A percentile compares a stretch with the other conserved stretches of the same genome.
Evolutionary conservation across 2,888 invertebrate genomes (phyloP).

Genomic region (Limenitis camilla): DNA sequence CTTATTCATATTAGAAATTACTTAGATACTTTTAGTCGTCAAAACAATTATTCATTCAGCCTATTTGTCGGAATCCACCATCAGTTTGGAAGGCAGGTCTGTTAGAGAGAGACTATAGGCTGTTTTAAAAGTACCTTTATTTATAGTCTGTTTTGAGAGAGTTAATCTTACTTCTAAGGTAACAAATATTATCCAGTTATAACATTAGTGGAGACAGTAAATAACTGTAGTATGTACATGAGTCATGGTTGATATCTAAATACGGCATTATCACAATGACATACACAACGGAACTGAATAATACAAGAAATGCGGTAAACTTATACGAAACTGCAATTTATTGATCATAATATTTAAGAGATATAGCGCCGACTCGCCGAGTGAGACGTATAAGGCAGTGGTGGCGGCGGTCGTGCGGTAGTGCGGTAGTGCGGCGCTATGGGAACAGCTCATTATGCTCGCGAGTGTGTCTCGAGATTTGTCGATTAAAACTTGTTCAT

Average conservation of each 20-base stretch:
- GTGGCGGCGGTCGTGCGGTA: slow-evolving; percentile 17
- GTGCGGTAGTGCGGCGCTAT: slow-evolving; percentile 3
- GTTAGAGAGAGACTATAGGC: too few relatives aligned
- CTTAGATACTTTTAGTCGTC: too few relatives aligned
- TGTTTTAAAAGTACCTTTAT: too few relatives aligned
- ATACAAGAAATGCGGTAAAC: slow-evolving; percentile 2
- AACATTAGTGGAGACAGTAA: too few relatives aligned
- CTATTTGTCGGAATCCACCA: too few relatives aligned
- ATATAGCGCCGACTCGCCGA: neutral
- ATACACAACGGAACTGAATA: neutral
- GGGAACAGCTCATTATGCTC: slow-evolving; percentile 9
- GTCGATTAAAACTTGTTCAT: slow-evolving; percentile 9
- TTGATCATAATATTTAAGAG: neutral
- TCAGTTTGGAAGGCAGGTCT: too few relatives aligned
- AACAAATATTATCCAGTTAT: too few relatives aligned
- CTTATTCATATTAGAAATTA: too few relatives aligned
- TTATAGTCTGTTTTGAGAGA: too few relatives aligned
- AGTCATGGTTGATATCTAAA: neutral
- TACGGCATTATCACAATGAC: neutral
- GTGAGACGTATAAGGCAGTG: slow-evolving; percentile 10
- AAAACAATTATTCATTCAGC: too few relatives aligned
- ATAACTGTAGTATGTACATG: too few relatives aligned
- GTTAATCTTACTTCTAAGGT: too few relatives aligned
- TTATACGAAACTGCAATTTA: slow-evolving; percentile 3
- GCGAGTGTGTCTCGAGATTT: slow-evolving; percentile 9